Conservation (phyloP, 2,797 vertebrate species). For the Lindbergichthys nudifrons region DNA sequence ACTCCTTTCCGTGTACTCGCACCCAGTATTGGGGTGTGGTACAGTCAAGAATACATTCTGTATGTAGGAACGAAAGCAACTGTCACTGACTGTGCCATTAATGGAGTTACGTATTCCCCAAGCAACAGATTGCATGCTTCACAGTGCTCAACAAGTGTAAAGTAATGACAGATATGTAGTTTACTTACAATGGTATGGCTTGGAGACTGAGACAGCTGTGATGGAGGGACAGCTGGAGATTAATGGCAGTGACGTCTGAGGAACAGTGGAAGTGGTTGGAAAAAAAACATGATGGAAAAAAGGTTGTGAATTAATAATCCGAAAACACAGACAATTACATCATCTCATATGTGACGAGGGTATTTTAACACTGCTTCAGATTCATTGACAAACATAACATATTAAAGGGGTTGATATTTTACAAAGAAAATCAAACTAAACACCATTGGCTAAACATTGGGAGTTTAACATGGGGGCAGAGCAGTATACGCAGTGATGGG, state of each 20-base stretch:
- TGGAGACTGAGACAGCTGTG: conserved; percentile 42
- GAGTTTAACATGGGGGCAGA: neutral
- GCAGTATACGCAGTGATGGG: no score
- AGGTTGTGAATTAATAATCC: neutral
- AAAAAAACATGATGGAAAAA: neutral
- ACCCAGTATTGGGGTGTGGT: neutral
- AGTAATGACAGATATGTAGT: conserved; percentile 35
- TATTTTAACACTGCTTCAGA: no score
- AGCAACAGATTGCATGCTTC: conserved; percentile 15
- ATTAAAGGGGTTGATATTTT: neutral
- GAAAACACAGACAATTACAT: neutral
- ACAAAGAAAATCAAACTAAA: neutral
- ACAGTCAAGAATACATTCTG: neutral
- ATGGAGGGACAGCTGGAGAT: conserved; percentile 54
- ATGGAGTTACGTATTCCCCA: conserved; percentile 24
- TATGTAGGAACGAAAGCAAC: conserved; percentile 18
- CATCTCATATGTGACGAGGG: neutral
- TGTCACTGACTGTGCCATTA: conserved; percentile 27
- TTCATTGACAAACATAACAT: neutral
- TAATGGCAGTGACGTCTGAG: neutral
- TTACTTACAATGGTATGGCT: conserved; percentile 25
- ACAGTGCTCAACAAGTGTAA: conserved; percentile 53
- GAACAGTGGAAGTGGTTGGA: conserved; percentile 1
- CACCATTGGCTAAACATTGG: neutral
- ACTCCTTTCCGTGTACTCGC: neutral